Evolutionary conservation across 2,797 vertebrate species (phyloP).

Genomic region (Synaphobranchus kaupii): DNA sequence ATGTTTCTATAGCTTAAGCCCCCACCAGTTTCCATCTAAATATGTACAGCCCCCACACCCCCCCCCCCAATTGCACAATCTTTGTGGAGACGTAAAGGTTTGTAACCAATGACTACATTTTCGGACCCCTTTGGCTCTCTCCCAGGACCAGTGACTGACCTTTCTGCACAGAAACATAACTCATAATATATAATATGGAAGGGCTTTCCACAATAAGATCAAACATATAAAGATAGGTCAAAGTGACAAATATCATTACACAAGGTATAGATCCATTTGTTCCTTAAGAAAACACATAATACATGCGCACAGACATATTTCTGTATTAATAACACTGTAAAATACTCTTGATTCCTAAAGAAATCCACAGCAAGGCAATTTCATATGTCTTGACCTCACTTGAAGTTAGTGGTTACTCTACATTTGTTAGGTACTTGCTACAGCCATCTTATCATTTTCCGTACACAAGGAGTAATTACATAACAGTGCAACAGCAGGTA

Average conservation of each 20-base stretch:
- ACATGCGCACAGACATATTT: neutral
- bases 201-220: neutral
- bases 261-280: neutral
- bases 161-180: neutral
- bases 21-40: neutral
- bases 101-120: neutral
- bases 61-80: neutral
- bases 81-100: neutral
- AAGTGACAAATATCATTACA: neutral
- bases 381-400: neutral
- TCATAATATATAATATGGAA: neutral
- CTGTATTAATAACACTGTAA: neutral
- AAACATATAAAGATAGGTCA: neutral
- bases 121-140: neutral
- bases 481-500: constrained; percentile 73
- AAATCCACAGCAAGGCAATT: neutral
- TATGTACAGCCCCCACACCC: neutral
- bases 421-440: too few relatives aligned
- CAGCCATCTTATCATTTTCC: neutral
- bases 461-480: constrained; percentile 51
- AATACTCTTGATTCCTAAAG: neutral
- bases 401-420: neutral
- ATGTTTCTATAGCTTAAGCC: neutral
- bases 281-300: neutral
- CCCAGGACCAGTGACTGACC: neutral